Conservation (phyloP, 2,113 vertebrate genomes). For the Nesogale talazaci region DNA sequence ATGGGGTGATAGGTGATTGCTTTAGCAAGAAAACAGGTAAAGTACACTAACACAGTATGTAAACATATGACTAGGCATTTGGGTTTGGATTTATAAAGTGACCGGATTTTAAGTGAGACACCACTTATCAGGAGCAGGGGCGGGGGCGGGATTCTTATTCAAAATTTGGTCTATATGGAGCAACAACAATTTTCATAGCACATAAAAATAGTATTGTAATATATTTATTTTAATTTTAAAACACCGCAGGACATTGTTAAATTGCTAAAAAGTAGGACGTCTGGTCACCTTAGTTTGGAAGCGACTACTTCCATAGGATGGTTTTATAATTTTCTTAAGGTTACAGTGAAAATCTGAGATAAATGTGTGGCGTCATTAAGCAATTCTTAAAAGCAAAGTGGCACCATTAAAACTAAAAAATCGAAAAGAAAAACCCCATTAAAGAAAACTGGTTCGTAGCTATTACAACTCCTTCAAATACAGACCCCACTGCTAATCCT, state of each 20-base stretch:
- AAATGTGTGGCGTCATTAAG: conserved; percentile 83
- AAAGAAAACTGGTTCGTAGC: conserved; percentile 83
- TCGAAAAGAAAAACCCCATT: conserved; percentile 85
- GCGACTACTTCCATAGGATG: conserved; percentile 77
- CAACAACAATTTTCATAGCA: too few relatives aligned
- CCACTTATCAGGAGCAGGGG: too few relatives aligned
- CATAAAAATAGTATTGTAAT: too few relatives aligned
- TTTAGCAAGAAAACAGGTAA: conserved; percentile 85
- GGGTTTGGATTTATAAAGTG: too few relatives aligned
- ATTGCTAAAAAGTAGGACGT: too few relatives aligned
- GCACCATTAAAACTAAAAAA: conserved; percentile 85
- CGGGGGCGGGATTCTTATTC: too few relatives aligned
- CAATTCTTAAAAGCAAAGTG: conserved; percentile 85
- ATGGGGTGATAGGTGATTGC: conserved; percentile 63
- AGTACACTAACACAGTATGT: conserved; percentile 71
- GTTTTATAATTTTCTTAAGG: conserved; percentile 84
- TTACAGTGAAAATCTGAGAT: conserved; percentile 81
- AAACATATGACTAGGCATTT: conserved; percentile 77
- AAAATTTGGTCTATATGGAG: too few relatives aligned
- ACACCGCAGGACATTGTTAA: too few relatives aligned
- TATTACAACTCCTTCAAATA: conserved; percentile 88
- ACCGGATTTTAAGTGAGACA: too few relatives aligned
- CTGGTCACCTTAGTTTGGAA: too few relatives aligned
- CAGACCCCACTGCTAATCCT: conserved; percentile 86
- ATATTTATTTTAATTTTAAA: too few relatives aligned